phyloP scores from a whole-genome alignment of 2,797 vertebrate species.

The Cynodonichthys magdalenae region DNA sequence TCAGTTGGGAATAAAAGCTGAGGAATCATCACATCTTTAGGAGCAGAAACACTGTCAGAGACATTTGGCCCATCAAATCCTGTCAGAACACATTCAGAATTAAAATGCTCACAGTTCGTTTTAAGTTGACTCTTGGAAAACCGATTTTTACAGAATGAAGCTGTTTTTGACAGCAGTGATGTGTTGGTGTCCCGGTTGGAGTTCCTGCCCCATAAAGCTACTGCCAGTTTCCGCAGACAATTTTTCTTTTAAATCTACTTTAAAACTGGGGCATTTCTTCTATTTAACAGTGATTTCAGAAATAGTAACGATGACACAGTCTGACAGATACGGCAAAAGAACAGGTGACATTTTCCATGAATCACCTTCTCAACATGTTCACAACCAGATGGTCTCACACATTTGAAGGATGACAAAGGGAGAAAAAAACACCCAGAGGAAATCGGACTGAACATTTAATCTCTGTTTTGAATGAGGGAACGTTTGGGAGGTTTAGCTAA shows the following conservation, averaged over 20 bases:
- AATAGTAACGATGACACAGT: conserved; percentile 11
- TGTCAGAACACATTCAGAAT: conserved; percentile 47
- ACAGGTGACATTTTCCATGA: conserved; percentile 34
- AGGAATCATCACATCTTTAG: conserved; percentile 32
- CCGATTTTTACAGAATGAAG: conserved; percentile 43
- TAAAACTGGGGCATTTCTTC: conserved; percentile 59
- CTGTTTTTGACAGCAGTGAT: conserved; percentile 52
- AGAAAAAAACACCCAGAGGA: conserved; percentile 1
- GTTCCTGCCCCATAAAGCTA: conserved; percentile 41
- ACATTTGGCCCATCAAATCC: conserved; percentile 41
- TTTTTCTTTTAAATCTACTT: conserved; percentile 54
- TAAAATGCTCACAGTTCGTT: conserved; percentile 37
- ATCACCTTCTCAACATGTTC: conserved; percentile 36
- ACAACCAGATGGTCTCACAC: conserved; percentile 33
- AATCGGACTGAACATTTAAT: conserved; percentile 24
- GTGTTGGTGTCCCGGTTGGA: conserved; percentile 51
- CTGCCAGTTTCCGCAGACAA: conserved; percentile 52
- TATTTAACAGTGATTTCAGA: conserved; percentile 53
- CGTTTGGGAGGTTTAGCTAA: conserved; percentile 6
- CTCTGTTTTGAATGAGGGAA: conserved; percentile 16
- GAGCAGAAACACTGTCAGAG: conserved; percentile 35
- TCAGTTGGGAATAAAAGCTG: conserved; percentile 23
- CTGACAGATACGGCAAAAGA: conserved; percentile 26
- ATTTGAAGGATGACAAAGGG: conserved; percentile 5
- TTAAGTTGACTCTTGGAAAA: conserved; percentile 33